Evolutionary conservation across 2,888 invertebrate species (phyloP), one percentile per base, ranked within the genome.

Genomic region (Drosophila rellima): DNA sequence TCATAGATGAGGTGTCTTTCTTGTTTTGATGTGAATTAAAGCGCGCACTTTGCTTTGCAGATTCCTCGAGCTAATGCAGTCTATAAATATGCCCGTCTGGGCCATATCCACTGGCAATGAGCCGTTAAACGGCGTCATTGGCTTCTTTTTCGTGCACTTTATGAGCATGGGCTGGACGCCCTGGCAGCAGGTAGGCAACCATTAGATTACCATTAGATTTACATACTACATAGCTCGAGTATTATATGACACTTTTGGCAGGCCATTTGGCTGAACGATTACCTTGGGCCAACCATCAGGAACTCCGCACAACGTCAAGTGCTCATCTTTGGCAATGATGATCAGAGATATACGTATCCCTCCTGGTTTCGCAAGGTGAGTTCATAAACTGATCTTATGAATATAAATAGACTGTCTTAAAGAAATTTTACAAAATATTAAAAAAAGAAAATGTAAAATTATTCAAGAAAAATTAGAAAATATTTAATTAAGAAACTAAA

Each of bases 91-190:
- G 70, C 92, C 94, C 33, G 95, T 96, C 82, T 98, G 98, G 98
- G 97, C 95, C 0, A 93, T 98, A 56, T 96, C 98, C 5, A 96
- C 96, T 0, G 97, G 97, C 55, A 98, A 98, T 92, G 98, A 98
- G 92, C 98, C 98, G 1, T 90, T 94, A n/a, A 95, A 95, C 90
- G 95, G 95, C 51, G 92, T 95, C 44, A 80, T 95, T 7, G 94
- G 94, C 0, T 83, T 94, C 67, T 92, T 93, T 5, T 91, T 92
- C 73, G 77, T 92, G 40, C 91, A 93, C 15, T 96, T 97, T 90
- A 97, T 97, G 92, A 94, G 95, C n/a, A 93, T 98, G 92, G 97
- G 96, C 35, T 97, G 97, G 96, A 94, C 94, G 47, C 94, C 96
- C 0, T 80, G 90, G 37, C 93, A 94, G 82, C 91, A 95, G 92